A percentile compares a stretch with the other conserved stretches of the same genome.
Evolutionary conservation across 2,797 vertebrate genomes (phyloP).

Genomic region (Platalea minor): DNA sequence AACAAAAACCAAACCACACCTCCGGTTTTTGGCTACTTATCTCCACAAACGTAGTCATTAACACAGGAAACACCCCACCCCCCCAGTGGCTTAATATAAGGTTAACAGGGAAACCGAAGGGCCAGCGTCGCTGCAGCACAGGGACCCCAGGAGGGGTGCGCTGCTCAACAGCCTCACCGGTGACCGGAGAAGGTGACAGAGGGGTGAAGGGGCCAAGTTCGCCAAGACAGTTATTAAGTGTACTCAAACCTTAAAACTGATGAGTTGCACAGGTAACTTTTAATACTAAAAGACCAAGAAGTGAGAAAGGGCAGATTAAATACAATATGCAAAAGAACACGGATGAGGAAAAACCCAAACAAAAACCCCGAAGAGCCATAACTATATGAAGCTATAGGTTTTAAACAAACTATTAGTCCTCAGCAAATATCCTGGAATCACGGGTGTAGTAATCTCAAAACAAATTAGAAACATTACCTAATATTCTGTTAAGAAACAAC

Average conservation of each 20-base stretch:
- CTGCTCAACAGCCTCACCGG: not conserved
- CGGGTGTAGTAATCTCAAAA: not conserved
- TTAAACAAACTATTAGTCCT: not conserved
- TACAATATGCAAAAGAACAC: not conserved
- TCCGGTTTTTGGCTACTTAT: not conserved
- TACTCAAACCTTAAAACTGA: not conserved
- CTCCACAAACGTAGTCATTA: not conserved
- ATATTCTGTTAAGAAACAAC: not conserved
- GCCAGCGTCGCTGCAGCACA: not conserved
- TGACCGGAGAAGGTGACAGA: not conserved
- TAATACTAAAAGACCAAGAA: not conserved
- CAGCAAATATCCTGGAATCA: not conserved
- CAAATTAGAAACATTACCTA: not conserved
- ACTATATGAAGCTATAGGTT: not conserved
- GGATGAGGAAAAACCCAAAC: not conserved
- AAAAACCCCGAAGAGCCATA: not conserved
- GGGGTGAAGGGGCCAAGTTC: not conserved
- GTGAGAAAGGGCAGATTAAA: not conserved
- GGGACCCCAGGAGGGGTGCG: not conserved
- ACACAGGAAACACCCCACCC: rapidly evolving
- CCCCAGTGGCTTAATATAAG: not conserved
- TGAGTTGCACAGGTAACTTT: not conserved
- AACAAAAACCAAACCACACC: not conserved
- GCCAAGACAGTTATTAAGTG: not conserved
- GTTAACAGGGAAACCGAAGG: not conserved